These are phyloP conservation scores for Dolichoris vasculosae DNA, from an alignment of 1,140 invertebrate species.

Conservation along the genomic window DNA sequence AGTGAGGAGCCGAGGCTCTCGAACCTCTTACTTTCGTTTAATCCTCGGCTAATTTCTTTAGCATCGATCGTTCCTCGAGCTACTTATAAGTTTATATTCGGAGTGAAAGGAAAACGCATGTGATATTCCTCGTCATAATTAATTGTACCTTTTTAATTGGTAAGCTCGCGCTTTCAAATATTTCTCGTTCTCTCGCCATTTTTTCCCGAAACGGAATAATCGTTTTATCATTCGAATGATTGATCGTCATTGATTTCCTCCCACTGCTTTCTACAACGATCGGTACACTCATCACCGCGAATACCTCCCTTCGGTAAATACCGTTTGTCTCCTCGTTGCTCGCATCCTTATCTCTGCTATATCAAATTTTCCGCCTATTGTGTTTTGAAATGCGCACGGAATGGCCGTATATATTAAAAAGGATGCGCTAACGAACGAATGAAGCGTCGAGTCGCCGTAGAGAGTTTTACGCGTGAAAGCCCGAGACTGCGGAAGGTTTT, in stretches of 20 bases:
- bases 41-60: slow-evolving; percentile 1
- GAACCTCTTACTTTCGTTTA: slow-evolving; percentile 37
- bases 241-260: background rate
- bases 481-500: background rate
- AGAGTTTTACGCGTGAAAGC: background rate
- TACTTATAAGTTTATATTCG: background rate
- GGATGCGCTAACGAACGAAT: background rate
- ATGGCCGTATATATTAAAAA: background rate
- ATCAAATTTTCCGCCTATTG: too few relatives aligned
- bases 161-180: background rate
- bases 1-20: slow-evolving; percentile 1
- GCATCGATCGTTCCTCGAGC: background rate
- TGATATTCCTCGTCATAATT: background rate
- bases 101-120: slow-evolving; percentile 24
- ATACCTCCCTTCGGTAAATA: too few relatives aligned
- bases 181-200: background rate
- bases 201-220: background rate
- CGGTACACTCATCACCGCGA: background rate
- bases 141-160: background rate
- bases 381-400: too few relatives aligned
- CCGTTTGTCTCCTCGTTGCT: too few relatives aligned
- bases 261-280: background rate
- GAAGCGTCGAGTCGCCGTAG: background rate
- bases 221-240: background rate
- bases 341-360: too few relatives aligned